Conservation (phyloP, 2,113 vertebrate genomes). For the Saguinus midas region DNA sequence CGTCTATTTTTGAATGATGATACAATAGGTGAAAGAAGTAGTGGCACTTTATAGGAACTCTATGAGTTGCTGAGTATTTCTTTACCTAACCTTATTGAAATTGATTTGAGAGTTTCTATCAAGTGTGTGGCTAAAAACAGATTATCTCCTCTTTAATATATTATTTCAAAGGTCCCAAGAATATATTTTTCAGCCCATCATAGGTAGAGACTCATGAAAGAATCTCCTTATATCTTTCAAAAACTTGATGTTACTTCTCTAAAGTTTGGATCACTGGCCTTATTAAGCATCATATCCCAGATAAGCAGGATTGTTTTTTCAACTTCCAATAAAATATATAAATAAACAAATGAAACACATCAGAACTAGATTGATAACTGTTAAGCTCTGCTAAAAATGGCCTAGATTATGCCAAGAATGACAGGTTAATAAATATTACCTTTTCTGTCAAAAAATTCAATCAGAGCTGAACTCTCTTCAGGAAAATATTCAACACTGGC, state of each 20-base stretch:
- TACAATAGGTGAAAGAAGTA: not conserved
- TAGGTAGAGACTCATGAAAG: not conserved
- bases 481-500: conserved; percentile 73
- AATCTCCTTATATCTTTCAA: not conserved
- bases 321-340: not conserved
- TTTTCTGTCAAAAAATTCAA: conserved; percentile 85
- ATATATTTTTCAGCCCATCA: not conserved
- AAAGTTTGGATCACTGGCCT: not conserved
- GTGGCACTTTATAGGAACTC: not conserved
- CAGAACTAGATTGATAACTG: not conserved
- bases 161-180: not conserved
- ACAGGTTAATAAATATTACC: conserved; percentile 81
- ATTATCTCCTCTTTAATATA: not conserved
- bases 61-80: not conserved
- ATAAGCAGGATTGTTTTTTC: not conserved
- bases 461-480: conserved; percentile 84
- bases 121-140: not conserved
- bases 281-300: not conserved
- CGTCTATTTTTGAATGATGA: not conserved
- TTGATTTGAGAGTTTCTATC: conserved; percentile 1
- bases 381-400: not conserved
- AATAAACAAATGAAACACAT: not conserved
- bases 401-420: not conserved
- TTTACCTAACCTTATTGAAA: not conserved
- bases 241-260: not conserved